Evolutionary conservation across 2,797 vertebrate species (phyloP), one percentile per base, ranked within the genome.

Genomic region (Petrocephalus schoutedeni): DNA sequence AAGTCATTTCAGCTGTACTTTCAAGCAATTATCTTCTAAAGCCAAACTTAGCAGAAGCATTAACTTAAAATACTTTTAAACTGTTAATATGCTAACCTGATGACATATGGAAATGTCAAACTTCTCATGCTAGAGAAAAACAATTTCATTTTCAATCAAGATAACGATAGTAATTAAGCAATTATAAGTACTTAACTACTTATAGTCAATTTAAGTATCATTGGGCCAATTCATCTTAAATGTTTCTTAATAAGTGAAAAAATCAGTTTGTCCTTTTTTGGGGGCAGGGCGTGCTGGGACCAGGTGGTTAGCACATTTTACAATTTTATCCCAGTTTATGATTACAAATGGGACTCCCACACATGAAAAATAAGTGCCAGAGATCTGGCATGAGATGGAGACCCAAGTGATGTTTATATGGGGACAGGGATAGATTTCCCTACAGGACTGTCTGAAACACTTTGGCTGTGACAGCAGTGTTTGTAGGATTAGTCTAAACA

Each of bases 91-190:
- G 10, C 4, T 49, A 59, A 45, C 36, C 5, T 45, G 12, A 56
- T 56, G 61, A 9, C 80, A 88, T 88, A 71, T 86, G 8, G 64
- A 56, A 85, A 77, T 58, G 53, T 86, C 84, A 86, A 23, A 71
- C 56, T 56, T 77, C 71, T 41, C 16, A 71, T 16, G 85, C 6
- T 36, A 45, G 23, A 45, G 21, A 51, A 45, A 21, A 67, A 64
- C 21, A 28, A 67, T 67, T 28, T 67, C 23, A 67, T n/a, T 87
- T 57, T 41, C 49, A 87, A 67, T 49, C 53, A 36, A 12, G 45
- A 87, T 87, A 51, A 87, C 36, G 6, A 67, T 67, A 67, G 61
- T 14, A 67, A 67, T 67, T 10, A 67, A 67, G 61, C 23, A 67
- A 67, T 67, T 28, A 9, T 28, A 67, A 67, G 61, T 67, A 67